A percentile compares a stretch with the other conserved stretches of the same genome.
phyloP scores from a whole-genome alignment of 2,888 invertebrate species.

The Drosophila helvetica region DNA sequence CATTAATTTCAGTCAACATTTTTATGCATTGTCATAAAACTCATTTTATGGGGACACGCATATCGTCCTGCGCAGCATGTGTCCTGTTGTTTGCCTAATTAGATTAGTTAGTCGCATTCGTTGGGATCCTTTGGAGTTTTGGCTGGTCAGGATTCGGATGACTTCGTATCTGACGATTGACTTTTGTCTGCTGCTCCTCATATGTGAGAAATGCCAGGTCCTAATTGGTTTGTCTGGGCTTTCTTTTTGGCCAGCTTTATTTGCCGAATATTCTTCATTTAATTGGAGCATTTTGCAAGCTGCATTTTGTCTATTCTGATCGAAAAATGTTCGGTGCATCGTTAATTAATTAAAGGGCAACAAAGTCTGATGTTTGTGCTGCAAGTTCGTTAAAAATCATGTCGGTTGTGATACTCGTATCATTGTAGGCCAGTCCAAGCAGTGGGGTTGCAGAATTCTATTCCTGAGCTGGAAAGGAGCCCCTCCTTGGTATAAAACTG shows the following conservation, averaged over 20 bases:
- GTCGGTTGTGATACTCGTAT: slow-evolving; percentile 13
- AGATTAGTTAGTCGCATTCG: slow-evolving; percentile 73
- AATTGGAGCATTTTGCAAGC: slow-evolving; percentile 35
- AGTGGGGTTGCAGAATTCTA: background rate
- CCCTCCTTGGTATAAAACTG: slow-evolving; percentile 11
- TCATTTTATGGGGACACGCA: slow-evolving; percentile 65
- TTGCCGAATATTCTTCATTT: slow-evolving; percentile 29
- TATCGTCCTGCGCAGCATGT: slow-evolving; percentile 2
- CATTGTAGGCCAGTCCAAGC: slow-evolving; percentile 9
- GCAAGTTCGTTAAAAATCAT: slow-evolving; percentile 17
- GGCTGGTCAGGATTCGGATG: slow-evolving; percentile 40
- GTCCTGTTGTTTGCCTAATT: slow-evolving; percentile 65
- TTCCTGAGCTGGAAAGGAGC: too few species aligned
- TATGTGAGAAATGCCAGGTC: background rate
- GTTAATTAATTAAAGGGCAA: slow-evolving; percentile 51
- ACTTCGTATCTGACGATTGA: slow-evolving; percentile 12
- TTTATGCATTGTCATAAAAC: slow-evolving; percentile 80
- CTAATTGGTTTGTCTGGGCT: slow-evolving; percentile 28
- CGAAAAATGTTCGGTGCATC: slow-evolving; percentile 30
- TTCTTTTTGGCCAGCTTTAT: slow-evolving; percentile 5
- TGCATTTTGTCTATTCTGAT: slow-evolving; percentile 21
- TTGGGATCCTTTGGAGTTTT: slow-evolving; percentile 23
- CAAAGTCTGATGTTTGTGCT: slow-evolving; percentile 38
- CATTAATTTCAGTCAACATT: slow-evolving; percentile 78
- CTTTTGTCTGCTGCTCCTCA: slow-evolving; percentile 13